Evolutionary conservation across 1,140 invertebrate genomes (phyloP).

Genomic region (Ctenoplectra terminalis): DNA sequence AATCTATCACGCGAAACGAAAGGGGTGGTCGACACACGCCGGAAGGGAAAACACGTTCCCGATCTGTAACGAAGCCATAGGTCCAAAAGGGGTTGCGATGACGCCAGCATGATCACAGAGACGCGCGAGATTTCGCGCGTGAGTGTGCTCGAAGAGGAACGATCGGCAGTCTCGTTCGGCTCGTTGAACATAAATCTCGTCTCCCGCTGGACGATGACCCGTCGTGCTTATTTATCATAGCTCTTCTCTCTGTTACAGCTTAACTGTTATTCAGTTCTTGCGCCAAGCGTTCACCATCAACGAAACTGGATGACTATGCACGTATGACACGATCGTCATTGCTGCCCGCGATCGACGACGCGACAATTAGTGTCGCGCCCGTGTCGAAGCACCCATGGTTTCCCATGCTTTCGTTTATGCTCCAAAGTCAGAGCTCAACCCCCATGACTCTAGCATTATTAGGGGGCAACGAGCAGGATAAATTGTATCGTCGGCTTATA

Average conservation of each 20-base stretch:
- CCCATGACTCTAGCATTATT: too few species aligned
- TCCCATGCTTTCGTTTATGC: too few species aligned
- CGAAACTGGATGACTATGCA: neutral
- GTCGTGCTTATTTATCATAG: constrained; percentile 72
- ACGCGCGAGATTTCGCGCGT: constrained; percentile 36
- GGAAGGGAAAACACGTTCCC: too few species aligned
- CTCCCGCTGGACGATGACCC: constrained; percentile 74
- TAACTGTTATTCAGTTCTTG: constrained; percentile 58
- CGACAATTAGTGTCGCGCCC: neutral
- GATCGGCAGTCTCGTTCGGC: constrained; percentile 59
- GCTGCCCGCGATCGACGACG: neutral
- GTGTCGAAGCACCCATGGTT: too few species aligned
- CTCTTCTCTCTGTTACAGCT: constrained; percentile 52
- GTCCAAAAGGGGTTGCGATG: constrained; percentile 26
- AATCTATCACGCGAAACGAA: neutral
- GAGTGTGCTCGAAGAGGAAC: constrained; percentile 47
- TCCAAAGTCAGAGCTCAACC: too few species aligned
- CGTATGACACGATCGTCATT: neutral
- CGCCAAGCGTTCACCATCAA: constrained; percentile 13
- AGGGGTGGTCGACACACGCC: neutral
- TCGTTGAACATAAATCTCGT: constrained; percentile 76
- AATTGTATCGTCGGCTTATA: too few species aligned
- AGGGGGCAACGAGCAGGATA: too few species aligned
- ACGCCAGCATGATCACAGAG: constrained; percentile 10
- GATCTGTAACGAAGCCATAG: constrained; percentile 17